Evolutionary conservation across 2,797 vertebrate species (phyloP), one percentile per base, ranked within the genome.

Genomic region (Sebastes steindachneri): DNA sequence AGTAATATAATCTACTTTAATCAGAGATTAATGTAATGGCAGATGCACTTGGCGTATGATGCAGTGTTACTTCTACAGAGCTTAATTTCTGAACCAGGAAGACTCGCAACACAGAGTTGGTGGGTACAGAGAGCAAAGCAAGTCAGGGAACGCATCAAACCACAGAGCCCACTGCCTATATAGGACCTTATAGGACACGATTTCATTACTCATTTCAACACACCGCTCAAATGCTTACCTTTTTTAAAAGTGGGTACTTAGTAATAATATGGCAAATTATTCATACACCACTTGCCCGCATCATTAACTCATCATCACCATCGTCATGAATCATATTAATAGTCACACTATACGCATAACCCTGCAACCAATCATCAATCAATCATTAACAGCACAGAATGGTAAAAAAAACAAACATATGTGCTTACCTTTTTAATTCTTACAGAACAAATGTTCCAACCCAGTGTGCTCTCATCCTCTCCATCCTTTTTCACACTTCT

Each of bases 11-110:
- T 48, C 26, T 63, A 37, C 25, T 68, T 73, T 71, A 73, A 77
- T 68, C 63, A 79, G 35, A 68, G 68, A 68, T 72, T 29, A 58
- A 68, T n/a, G 6, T 62, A 35, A 69, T 35, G 10, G 54, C 69
- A 69, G 55, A 57, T 72, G 35, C 68, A 54, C 17, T 55, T 14
- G 26, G 26, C 65, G n/a, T 71, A 35, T 48, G 31, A 68, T 73
- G 9, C 37, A 58, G 35, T 31, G 9, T 76, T 19, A 57, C 28
- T 62, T 54, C 33, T 59, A 28, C 26, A 37, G 33, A 62, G 31
- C 41, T 31, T 69, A 12, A 41, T 29, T 65, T 70, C 9, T 25
- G 23, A 51, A 29, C 11, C 41, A 28, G 31, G 28, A 33, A 23
- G 33, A 68, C 33, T 28, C 19, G 0, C 12, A 64, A 37, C 21